These are phyloP conservation scores for Nysson spinosus DNA, from an alignment of 2,888 invertebrate genomes.

Conservation along the genomic window DNA sequence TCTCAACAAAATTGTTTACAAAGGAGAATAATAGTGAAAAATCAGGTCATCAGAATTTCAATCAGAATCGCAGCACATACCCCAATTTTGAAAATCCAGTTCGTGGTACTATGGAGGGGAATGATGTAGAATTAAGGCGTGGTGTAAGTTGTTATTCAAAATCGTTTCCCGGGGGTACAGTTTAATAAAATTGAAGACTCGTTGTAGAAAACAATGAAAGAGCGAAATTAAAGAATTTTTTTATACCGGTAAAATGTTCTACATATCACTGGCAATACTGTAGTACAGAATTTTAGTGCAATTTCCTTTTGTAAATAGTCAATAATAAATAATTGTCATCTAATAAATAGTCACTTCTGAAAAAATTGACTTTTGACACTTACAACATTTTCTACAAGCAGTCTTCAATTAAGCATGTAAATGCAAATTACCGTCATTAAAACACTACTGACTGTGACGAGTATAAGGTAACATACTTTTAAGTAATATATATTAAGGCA, in stretches of 20 bases:
- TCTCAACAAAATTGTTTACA: constrained; percentile 56
- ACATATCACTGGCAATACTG: too few species aligned
- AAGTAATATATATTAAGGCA: constrained; percentile 32
- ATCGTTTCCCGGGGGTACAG: too few species aligned
- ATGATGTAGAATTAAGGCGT: constrained; percentile 38
- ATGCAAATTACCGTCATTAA: not conserved
- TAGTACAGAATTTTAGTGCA: too few species aligned
- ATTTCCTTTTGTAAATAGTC: too few species aligned
- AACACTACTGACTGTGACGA: not conserved
- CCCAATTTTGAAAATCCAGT: constrained; percentile 46
- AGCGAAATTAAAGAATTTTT: too few species aligned
- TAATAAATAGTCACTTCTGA: too few species aligned
- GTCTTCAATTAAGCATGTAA: not conserved
- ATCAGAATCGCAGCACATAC: constrained; percentile 56
- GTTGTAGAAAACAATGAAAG: too few species aligned
- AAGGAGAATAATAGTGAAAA: constrained; percentile 64
- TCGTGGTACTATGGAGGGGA: constrained; percentile 28
- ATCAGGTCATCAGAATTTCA: constrained; percentile 58
- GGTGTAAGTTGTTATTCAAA: constrained; percentile 61
- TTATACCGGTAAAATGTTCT: too few species aligned
- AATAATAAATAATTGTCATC: too few species aligned
- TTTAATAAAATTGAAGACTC: too few species aligned
- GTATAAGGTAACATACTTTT: not conserved
- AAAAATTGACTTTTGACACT: too few species aligned
- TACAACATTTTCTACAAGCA: too few species aligned